Evolutionary conservation across 1,140 invertebrate species (phyloP), one percentile per base, ranked within the genome.

Genomic region (Medauroidea extradentata): DNA sequence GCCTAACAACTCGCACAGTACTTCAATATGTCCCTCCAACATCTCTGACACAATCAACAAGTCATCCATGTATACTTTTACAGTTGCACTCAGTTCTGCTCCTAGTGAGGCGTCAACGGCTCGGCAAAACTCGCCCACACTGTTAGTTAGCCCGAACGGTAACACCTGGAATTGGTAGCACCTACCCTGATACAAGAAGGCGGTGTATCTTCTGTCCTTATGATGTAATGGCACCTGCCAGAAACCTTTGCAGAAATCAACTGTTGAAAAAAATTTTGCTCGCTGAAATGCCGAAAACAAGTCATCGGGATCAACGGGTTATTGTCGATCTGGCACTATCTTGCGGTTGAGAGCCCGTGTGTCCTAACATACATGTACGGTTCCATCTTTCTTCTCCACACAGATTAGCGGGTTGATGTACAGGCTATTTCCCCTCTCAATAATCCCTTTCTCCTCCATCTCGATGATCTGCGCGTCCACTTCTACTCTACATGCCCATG

Each of bases 1-100:
- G 58, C 50, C 44, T 52, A 53, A 21, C 59, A 65, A 14, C 65
- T 27, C 13, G 1, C 49, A 62, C 58, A 11, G 54, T 7, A 7
- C 14, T n/a, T 57, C 21, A 0, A 80, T 54, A 59, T 82, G 78
- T 14, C 75, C 65, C 4, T 78, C 69, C 49, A 73, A 72, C 14
- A 61, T 70, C 5, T 65, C 56, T 2, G 64, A 67, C 25, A 70
- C 68, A 14, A 81, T 61, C 0, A 81, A 60, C 1, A 81, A 67
- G 54, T 83, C 80, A 63, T 82, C 79, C 0, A 82, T 29, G 53
- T 80, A 79, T 0, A 9, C 9, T 46, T 19, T 25, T 7, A 13
- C 24, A 25, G 13, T 5, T n/a, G 18, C 5, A 21, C 24, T 9
- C 5, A 46, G 4, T 5, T 5, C 44, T 7, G 44, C 4, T 25